These are phyloP conservation scores for Aurelia aurita DNA, from an alignment of 30 jellyfish, hydroid and myxozoan genomes.

Conservation along the genomic window DNA sequence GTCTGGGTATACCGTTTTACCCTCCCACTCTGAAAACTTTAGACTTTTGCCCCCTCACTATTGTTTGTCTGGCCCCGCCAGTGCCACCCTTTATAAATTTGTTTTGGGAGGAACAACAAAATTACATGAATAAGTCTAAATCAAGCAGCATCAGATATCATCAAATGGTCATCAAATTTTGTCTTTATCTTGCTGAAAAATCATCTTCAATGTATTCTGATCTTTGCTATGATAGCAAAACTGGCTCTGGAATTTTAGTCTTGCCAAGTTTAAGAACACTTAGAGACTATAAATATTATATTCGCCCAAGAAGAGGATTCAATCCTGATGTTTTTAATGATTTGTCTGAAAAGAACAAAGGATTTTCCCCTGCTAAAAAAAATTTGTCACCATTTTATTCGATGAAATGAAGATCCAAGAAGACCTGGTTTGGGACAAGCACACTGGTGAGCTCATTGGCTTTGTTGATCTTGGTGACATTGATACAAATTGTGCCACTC, in stretches of 20 bases:
- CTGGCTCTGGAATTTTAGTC: slow-evolving; percentile 65
- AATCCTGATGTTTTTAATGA: slow-evolving; percentile 53
- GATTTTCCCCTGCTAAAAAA: slow-evolving; percentile 47
- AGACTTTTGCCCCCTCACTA: no score
- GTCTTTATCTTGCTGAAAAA: slow-evolving; percentile 58
- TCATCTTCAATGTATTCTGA: slow-evolving; percentile 43
- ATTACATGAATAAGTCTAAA: slow-evolving; percentile 25
- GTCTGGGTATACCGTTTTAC: no score
- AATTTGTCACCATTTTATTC: slow-evolving; percentile 24
- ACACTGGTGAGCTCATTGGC: slow-evolving; percentile 71
- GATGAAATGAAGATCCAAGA: slow-evolving; percentile 81
- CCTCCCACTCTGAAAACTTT: no score
- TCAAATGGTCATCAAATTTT: slow-evolving; percentile 53
- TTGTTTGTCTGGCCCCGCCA: no score
- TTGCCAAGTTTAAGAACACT: slow-evolving; percentile 71
- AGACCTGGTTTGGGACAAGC: no score
- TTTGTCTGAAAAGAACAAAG: slow-evolving; percentile 21
- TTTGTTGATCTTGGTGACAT: slow-evolving; percentile 78
- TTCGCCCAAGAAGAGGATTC: slow-evolving; percentile 65
- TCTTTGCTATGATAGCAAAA: slow-evolving; percentile 54
- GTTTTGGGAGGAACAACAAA: slow-evolving; percentile 61
- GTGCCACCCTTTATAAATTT: slow-evolving; percentile 61
- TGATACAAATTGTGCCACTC: slow-evolving; percentile 50
- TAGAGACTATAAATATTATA: slow-evolving; percentile 53
- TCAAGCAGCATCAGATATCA: slow-evolving; percentile 40